Base-by-base conservation (phyloP, 2,888 invertebrate species). In the Oxytorus armatus region DNA sequence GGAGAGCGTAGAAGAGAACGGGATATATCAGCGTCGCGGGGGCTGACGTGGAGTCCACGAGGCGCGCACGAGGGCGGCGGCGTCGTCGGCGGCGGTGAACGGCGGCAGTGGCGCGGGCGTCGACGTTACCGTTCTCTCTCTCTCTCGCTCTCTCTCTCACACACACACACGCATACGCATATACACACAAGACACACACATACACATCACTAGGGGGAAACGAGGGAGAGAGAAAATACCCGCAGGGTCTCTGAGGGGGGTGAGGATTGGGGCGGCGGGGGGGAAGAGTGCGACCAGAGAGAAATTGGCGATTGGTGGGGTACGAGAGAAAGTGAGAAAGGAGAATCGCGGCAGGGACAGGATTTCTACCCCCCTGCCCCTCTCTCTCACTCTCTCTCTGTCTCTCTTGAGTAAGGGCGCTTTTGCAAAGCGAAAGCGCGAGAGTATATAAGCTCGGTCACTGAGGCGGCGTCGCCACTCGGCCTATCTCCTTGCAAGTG, bases 401-500 rank as follows among this genome's bases (percentile, higher is more conserved):
- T 36, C 74, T 7, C 29, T 49, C 51, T 65, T 10, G 21, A 33
- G 55, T 21, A 51, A 65, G 65, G 55, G 65, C 36, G 86, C 87
- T 87, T 87, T 89, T 84, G 86, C 85, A 86, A 85, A 85, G 86
- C 87, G 86, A 77, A 87, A 88, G 89, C 87, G 88, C 87, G 85
- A 86, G 89, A 82, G 88, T 86, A 86, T 87, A 87, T 87, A 88
- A 89, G 89, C 87, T 86, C 89, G 89, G 89, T 90, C 89, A 89
- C 89, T 85, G 88, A 90, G 88, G 89, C 90, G 88, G 89, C 90
- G 89, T 89, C 88, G 89, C 88, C 88, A 86, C 87, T 89, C 88
- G 86, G 85, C 85, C 87, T 85, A 86, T 85, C 88, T 88, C 86
- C 85, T 88, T 84, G 84, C 85, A 83, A 87, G 85, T 85, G 84